These are phyloP conservation scores for Peromyscus nudipes DNA, from an alignment of 2,797 vertebrate genomes.

Conservation along the genomic window DNA sequence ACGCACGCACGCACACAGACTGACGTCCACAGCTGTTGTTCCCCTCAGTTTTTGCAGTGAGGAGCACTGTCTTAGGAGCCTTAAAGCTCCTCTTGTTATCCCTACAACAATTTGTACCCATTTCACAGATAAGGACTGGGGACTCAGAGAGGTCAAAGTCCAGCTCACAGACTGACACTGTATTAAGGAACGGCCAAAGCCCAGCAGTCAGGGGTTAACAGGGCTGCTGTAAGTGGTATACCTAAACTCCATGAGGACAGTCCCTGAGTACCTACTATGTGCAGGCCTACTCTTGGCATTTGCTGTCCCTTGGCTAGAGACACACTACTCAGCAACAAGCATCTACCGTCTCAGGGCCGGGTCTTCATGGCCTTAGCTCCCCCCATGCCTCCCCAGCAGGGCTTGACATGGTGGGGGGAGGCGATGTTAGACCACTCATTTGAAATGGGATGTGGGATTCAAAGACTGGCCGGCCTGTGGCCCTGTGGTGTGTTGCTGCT, in stretches of 20 bases:
- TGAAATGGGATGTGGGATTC: neutral
- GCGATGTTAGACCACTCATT: neutral
- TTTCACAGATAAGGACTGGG: conserved; percentile 32
- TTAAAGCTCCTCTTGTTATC: neutral
- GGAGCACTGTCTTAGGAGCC: neutral
- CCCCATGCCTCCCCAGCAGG: neutral
- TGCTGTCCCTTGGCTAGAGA: neutral
- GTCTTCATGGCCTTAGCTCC: neutral
- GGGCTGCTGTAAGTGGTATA: neutral
- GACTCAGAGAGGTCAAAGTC: neutral
- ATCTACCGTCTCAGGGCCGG: neutral
- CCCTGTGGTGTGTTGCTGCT: neutral
- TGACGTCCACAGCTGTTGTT: neutral
- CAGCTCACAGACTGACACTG: neutral
- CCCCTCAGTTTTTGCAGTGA: neutral
- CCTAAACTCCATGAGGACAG: neutral
- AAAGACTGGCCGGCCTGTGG: neutral
- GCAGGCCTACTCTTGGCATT: neutral
- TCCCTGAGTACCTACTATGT: neutral
- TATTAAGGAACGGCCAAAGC: neutral
- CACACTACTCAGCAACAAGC: neutral
- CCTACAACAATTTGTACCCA: neutral
- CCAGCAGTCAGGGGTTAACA: neutral
- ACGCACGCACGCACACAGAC: neutral
- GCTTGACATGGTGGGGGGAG: neutral